Base-by-base conservation (phyloP, 2,888 invertebrate genomes). In the Cheilosia variabilis region DNA sequence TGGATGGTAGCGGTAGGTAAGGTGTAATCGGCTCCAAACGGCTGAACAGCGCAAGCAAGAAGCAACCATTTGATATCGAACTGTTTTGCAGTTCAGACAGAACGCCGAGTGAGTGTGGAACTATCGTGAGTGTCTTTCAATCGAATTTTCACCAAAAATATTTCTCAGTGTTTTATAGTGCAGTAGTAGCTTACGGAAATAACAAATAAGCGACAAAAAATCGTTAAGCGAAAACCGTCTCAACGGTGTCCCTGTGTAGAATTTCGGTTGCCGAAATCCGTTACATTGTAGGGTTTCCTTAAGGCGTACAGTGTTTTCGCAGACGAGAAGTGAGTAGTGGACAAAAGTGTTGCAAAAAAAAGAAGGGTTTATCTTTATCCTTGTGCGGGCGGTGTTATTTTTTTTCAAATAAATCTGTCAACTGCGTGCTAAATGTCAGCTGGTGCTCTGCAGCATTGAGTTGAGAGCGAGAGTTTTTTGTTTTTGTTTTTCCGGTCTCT, bases 401-500 rank as follows among this genome's bases (percentile, higher is more conserved):
- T 34, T 50, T 45, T 45, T 15, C 41, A 31, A 77, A 77, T 22
- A 60, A 62, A 76, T 68, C 81, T 66, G 60, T 63, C 86, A 72
- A 76, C 52, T 47, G 22, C 50, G 71, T 76, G 76, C 62, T 81
- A 72, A 81, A 81, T 71, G 86, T 86, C 81, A 80, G 86, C 81
- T 86, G 86, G 71, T 66, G 58, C 62, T 47, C 60, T 62, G 50
- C 76, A 60, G 22, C 52, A 83, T 72, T 73, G 78, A 17, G 81
- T 72, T 73, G 78, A 17, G 81, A 84, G 71, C 75, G 75, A 86
- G 76, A 86, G 86, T 81, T 43, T 43, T 41, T 45, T 17, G 5
- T 17, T n/a, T 45, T 69, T 58, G n/a, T 41, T 66, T 41, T 66
- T 65, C 22, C 45, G 31, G 43, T 58, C 43, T 62, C 17, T 72